Percentiles rank a stretch among this genome's conserved stretches.
These are phyloP conservation scores for Drosophila ficusphila DNA, from an alignment of 1,140 invertebrate species.

Conservation along the genomic window DNA sequence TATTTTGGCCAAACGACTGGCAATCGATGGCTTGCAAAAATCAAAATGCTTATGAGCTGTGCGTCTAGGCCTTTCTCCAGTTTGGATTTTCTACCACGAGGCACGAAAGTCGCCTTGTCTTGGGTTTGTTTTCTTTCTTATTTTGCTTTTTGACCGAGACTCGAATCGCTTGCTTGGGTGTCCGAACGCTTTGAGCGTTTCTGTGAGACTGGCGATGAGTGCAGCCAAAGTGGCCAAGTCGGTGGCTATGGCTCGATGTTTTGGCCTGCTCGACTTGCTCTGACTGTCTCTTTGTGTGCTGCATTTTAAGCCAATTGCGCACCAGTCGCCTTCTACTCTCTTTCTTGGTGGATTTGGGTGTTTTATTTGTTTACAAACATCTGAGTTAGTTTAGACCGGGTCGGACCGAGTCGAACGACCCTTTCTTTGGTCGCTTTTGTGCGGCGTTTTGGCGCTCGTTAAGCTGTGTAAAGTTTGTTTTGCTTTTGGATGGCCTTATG, in stretches of 20 bases:
- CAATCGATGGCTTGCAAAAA: constrained; percentile 38
- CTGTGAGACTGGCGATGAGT: constrained; percentile 66
- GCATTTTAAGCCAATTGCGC: constrained; percentile 41
- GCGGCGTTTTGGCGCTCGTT: constrained; percentile 11
- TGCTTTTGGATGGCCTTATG: constrained; percentile 43
- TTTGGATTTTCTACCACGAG: not conserved
- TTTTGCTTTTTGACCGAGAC: constrained; percentile 1
- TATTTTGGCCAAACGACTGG: not conserved
- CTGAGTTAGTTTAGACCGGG: constrained; percentile 15
- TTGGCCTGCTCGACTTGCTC: constrained; percentile 21
- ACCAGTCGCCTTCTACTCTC: constrained; percentile 7
- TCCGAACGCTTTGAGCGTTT: constrained; percentile 73
- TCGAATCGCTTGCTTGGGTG: constrained; percentile 26
- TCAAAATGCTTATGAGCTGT: constrained; percentile 15
- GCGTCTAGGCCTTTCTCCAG: constrained; percentile 67
- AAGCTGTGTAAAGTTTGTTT: constrained; percentile 57
- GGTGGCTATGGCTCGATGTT: constrained; percentile 15
- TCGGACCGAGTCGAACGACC: constrained; percentile 48
- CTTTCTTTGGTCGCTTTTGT: constrained; percentile 43
- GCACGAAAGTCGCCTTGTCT: constrained; percentile 48
- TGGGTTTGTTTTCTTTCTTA: constrained; percentile 30
- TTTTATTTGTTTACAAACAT: constrained; percentile 50
- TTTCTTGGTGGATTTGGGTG: constrained; percentile 7
- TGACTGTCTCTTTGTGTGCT: constrained; percentile 6
- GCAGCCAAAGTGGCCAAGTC: constrained; percentile 46